These are phyloP conservation scores for Perodicticus potto DNA, from an alignment of 2,797 vertebrate species.

Conservation along the genomic window DNA sequence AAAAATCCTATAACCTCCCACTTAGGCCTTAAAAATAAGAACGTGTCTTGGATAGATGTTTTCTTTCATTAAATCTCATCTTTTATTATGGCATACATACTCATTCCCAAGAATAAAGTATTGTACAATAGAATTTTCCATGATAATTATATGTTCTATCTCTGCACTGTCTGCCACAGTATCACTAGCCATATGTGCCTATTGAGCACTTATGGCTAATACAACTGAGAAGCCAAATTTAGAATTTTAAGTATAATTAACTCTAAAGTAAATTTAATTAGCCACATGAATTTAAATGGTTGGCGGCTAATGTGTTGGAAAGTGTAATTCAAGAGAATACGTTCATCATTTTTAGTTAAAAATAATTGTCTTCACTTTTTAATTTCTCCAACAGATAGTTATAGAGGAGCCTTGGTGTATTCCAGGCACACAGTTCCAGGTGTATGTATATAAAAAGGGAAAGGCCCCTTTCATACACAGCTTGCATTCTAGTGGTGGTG, in stretches of 20 bases:
- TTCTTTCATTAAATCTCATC: not conserved
- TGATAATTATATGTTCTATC: not conserved
- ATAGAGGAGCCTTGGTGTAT: not conserved
- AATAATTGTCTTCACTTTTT: not conserved
- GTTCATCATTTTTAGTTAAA: not conserved
- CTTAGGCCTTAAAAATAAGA: conserved; percentile 20
- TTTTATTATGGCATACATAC: not conserved
- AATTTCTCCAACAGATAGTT: not conserved
- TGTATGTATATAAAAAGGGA: not conserved
- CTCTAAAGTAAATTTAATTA: conserved; percentile 48
- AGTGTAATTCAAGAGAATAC: not conserved
- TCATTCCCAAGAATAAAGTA: not conserved
- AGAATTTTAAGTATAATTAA: conserved; percentile 20
- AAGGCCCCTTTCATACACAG: not conserved
- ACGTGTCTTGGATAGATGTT: not conserved
- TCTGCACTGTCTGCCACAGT: not conserved
- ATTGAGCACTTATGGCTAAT: not conserved
- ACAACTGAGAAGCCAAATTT: not conserved
- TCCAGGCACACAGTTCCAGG: not conserved
- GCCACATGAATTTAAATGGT: not conserved
- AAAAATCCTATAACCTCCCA: conserved; percentile 7
- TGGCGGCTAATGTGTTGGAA: not conserved
- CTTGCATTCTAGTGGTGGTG: not conserved
- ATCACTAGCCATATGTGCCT: not conserved
- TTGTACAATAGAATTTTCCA: not conserved